Percentiles rank a stretch among this genome's conserved stretches.
These are phyloP conservation scores for Trialeurodes vaporariorum DNA, from an alignment of 1,140 invertebrate species.

Conservation along the genomic window DNA sequence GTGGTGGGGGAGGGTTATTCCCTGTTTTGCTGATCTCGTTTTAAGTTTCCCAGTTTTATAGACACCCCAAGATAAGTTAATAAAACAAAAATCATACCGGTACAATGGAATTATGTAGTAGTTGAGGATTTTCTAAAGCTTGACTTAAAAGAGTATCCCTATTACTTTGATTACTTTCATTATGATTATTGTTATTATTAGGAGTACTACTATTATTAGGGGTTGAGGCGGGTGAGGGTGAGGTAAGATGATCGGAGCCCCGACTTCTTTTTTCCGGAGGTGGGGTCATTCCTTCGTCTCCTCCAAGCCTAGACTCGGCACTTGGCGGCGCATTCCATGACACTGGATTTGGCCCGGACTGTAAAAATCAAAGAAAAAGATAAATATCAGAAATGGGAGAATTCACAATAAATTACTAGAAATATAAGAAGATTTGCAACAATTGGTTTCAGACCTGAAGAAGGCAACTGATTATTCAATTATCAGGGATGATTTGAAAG, in stretches of 20 bases:
- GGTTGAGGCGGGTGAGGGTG: constrained; percentile 21
- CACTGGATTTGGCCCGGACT: background rate
- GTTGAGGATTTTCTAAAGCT: constrained; percentile 43
- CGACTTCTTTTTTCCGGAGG: constrained; percentile 48
- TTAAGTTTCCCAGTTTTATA: too few species aligned
- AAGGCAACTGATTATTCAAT: too few species aligned
- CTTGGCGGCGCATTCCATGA: constrained; percentile 11
- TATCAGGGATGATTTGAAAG: too few species aligned
- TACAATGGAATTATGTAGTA: background rate
- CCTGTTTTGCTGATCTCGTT: too few species aligned
- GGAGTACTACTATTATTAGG: constrained; percentile 9
- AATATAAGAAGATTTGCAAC: too few species aligned
- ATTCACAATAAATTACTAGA: too few species aligned
- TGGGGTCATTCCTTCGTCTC: constrained; percentile 30
- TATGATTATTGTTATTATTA: background rate
- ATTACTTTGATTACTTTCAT: constrained; percentile 34
- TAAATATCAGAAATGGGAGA: background rate
- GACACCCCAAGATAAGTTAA: too few species aligned
- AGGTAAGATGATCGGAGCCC: constrained; percentile 42
- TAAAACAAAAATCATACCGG: background rate
- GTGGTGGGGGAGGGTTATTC: too few species aligned
- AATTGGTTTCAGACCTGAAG: too few species aligned
- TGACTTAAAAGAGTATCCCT: constrained; percentile 58
- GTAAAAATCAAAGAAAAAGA: background rate
- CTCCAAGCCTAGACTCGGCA: constrained; percentile 32